Percentiles rank a stretch among this genome's conserved stretches.
Conservation (phyloP, 2,113 vertebrate species). For the Eulacestoma nigropectus region DNA sequence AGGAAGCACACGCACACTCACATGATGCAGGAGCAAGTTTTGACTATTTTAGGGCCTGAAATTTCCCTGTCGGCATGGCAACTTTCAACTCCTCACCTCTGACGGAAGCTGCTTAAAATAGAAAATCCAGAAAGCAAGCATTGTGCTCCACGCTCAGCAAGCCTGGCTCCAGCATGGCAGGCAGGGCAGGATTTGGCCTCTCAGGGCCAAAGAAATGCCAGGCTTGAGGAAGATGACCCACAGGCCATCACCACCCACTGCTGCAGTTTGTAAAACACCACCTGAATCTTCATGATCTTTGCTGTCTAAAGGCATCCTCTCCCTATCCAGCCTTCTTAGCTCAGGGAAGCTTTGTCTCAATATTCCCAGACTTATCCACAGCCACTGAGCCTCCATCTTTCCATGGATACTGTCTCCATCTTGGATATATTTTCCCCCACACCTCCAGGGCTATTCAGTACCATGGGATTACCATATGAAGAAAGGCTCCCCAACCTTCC, state of each 20-base stretch:
- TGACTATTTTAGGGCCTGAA: constrained; percentile 73
- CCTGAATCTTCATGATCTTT: neutral
- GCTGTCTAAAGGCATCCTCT: neutral
- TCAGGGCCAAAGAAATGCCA: fast-evolving
- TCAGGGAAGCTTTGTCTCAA: neutral
- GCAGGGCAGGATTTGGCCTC: neutral
- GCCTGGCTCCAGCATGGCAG: neutral
- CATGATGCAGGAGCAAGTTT: constrained; percentile 48
- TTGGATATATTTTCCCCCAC: neutral
- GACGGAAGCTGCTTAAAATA: constrained; percentile 46
- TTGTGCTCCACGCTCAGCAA: neutral
- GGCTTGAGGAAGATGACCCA: neutral
- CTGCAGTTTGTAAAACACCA: neutral
- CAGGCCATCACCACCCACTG: neutral
- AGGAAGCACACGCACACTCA: neutral
- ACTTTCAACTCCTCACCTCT: constrained; percentile 66
- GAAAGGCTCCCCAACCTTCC: neutral
- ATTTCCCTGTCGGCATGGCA: constrained; percentile 74
- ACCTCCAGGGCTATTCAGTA: neutral
- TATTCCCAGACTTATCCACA: neutral
- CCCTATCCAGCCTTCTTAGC: neutral
- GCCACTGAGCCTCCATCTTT: neutral
- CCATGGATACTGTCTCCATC: neutral
- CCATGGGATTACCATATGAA: neutral
- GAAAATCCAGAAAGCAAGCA: constrained; percentile 25